Evolutionary conservation across 2,888 invertebrate genomes (phyloP).

Genomic region (Eustalomyia histrio): DNA sequence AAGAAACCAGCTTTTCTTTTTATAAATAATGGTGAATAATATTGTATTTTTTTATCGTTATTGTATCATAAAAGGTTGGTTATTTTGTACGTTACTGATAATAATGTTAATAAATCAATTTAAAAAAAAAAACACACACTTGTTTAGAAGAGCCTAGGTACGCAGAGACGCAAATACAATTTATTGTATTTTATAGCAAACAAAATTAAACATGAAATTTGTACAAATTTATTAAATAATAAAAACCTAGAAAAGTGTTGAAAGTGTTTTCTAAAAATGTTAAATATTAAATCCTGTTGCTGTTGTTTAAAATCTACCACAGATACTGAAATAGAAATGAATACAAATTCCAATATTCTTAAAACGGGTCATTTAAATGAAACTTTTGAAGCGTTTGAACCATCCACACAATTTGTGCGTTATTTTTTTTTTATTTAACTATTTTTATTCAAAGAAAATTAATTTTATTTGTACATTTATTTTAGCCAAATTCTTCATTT

Average conservation of each 20-base stretch:
- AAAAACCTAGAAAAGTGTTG: neutral
- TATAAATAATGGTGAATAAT: constrained; percentile 31
- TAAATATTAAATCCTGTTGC: constrained; percentile 17
- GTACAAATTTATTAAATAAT: neutral
- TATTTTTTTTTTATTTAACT: neutral
- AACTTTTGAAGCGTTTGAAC: constrained; percentile 38
- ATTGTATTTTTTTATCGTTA: constrained; percentile 7
- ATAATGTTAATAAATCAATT: constrained; percentile 37
- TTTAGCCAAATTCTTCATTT: constrained; percentile 19
- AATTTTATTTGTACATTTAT: constrained; percentile 4
- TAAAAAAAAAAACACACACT: constrained; percentile 24
- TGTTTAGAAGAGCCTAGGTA: constrained; percentile 4
- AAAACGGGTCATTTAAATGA: constrained; percentile 32
- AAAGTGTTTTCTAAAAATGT: constrained; percentile 13
- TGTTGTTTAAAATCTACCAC: constrained; percentile 23
- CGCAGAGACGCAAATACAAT: constrained; percentile 25
- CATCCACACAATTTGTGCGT: constrained; percentile 21
- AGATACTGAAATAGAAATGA: constrained; percentile 11
- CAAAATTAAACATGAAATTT: constrained; percentile 15
- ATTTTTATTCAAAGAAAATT: neutral
- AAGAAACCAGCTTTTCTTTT: constrained; percentile 40
- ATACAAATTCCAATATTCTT: constrained; percentile 12
- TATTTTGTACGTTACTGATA: constrained; percentile 25
- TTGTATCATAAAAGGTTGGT: constrained; percentile 1
- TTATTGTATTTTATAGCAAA: neutral